phyloP scores from a whole-genome alignment of 2,888 invertebrate genomes.

The Noctua janthe region DNA sequence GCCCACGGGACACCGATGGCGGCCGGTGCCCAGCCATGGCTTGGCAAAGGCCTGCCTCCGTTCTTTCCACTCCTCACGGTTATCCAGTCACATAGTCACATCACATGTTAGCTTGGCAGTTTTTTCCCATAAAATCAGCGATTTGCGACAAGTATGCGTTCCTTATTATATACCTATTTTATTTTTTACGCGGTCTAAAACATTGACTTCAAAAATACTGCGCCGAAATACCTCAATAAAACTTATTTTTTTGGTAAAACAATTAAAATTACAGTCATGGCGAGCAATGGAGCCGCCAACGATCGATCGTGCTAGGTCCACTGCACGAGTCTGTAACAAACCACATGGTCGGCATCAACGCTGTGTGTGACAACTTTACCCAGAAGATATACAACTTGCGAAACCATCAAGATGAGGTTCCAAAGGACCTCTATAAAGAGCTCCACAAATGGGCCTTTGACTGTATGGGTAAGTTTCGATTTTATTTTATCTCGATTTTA shows the following conservation, averaged over 20 bases:
- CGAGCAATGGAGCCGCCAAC: slow-evolving; percentile 90
- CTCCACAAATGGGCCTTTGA: slow-evolving; percentile 93
- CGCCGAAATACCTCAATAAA: neutral
- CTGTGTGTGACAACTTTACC: slow-evolving; percentile 80
- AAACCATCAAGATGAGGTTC: slow-evolving; percentile 92
- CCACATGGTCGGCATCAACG: slow-evolving; percentile 83
- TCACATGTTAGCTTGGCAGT: neutral
- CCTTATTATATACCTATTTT: neutral
- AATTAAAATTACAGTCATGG: slow-evolving; percentile 85
- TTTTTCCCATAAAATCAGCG: neutral
- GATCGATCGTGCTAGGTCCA: slow-evolving; percentile 87
- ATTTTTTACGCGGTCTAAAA: neutral
- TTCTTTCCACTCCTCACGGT: neutral
- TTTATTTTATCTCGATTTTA: neutral
- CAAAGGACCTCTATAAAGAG: slow-evolving; percentile 90
- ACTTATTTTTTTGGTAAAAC: neutral
- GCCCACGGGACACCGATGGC: too few relatives aligned
- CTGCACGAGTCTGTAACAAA: slow-evolving; percentile 78
- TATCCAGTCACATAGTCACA: neutral
- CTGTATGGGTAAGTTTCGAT: slow-evolving; percentile 87
- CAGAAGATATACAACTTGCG: slow-evolving; percentile 88
- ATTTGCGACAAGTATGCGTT: neutral
- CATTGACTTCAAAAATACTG: neutral
- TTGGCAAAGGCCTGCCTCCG: neutral
- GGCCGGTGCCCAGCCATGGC: neutral